These are phyloP conservation scores for Orthosia gracilis DNA, from an alignment of 2,888 invertebrate species.

Conservation along the genomic window DNA sequence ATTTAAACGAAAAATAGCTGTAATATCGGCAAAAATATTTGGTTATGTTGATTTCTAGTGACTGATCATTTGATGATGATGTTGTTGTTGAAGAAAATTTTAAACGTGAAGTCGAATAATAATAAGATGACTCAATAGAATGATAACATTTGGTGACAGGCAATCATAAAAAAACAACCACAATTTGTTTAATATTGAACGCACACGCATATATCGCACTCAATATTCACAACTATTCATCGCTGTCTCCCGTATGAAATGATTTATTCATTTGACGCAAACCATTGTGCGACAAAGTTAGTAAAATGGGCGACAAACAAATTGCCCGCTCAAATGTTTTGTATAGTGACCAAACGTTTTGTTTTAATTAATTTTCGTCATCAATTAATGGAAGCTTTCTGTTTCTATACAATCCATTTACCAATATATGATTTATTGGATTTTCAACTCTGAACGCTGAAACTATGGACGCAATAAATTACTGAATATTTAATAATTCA, in stretches of 20 bases:
- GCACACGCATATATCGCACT: slow-evolving; percentile 66
- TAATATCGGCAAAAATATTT: not conserved
- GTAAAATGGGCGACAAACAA: slow-evolving; percentile 61
- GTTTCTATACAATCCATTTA: too few species aligned
- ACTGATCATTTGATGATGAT: too few species aligned
- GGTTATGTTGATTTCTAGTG: too few species aligned
- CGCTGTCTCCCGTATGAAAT: slow-evolving; percentile 70
- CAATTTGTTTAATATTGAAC: slow-evolving; percentile 71
- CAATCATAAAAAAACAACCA: slow-evolving; percentile 39
- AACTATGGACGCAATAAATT: too few species aligned
- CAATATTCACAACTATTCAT: slow-evolving; percentile 77
- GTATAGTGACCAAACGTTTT: slow-evolving; percentile 26
- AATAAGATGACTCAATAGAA: slow-evolving; percentile 7
- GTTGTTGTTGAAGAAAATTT: not conserved
- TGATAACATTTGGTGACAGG: slow-evolving; percentile 6
- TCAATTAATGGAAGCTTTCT: not conserved
- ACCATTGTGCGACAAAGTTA: slow-evolving; percentile 69
- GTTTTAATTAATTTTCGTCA: slow-evolving; percentile 40
- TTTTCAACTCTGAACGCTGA: too few species aligned
- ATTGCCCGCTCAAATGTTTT: slow-evolving; percentile 56
- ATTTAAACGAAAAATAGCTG: not conserved
- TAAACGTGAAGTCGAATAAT: not conserved
- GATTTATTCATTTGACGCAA: slow-evolving; percentile 78
- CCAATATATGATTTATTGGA: too few species aligned
- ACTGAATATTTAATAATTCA: too few species aligned